phyloP scores from a whole-genome alignment of 2,797 vertebrate species.

The Poecilia gillii region DNA sequence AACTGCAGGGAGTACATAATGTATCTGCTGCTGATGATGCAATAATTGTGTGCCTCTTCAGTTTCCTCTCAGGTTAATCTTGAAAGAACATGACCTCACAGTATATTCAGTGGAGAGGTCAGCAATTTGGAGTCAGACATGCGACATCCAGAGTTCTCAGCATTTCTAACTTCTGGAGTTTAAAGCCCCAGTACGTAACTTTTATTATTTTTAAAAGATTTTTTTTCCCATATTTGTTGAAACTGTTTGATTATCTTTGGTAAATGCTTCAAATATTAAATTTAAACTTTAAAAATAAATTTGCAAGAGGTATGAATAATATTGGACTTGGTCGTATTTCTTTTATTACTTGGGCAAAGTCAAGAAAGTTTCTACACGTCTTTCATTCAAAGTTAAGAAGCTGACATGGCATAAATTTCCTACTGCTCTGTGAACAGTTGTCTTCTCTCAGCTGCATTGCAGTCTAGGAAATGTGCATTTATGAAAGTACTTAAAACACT shows the following conservation, averaged over 20 bases:
- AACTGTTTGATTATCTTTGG: no score
- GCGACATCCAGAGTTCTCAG: neutral
- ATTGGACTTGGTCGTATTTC: neutral
- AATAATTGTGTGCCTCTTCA: neutral
- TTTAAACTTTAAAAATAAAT: neutral
- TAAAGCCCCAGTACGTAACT: no score
- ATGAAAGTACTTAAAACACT: neutral
- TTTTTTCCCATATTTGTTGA: no score
- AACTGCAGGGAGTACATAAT: neutral
- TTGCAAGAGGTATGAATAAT: neutral
- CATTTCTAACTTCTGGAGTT: neutral
- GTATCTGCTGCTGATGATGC: neutral
- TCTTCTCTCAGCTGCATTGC: neutral
- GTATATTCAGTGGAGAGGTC: neutral
- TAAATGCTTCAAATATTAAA: no score
- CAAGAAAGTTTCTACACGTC: neutral
- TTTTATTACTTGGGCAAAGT: conserved; percentile 11
- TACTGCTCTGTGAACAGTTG: neutral
- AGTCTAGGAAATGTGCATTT: neutral
- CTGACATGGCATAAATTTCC: conserved; percentile 6
- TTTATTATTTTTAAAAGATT: no score
- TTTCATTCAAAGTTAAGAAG: conserved; percentile 1
- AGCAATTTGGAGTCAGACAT: neutral
- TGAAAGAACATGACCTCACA: no score
- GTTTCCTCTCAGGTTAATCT: neutral